phyloP scores from a whole-genome alignment of 2,797 vertebrate species.

The Micrastur ruficollis region DNA sequence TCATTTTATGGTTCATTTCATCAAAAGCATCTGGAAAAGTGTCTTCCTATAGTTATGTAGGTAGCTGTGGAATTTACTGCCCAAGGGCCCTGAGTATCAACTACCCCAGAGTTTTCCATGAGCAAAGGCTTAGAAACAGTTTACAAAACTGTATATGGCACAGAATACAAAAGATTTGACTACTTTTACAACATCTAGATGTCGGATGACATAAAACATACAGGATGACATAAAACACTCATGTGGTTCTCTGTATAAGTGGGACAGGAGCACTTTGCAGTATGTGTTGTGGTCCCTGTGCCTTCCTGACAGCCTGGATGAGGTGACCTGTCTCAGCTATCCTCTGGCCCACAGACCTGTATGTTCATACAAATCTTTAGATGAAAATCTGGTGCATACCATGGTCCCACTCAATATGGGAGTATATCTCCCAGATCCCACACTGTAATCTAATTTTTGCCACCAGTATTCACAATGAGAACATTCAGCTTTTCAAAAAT shows the following conservation, averaged over 20 bases:
- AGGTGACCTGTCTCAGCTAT: neutral
- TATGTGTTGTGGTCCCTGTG: fast-evolving
- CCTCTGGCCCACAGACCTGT: neutral
- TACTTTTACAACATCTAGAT: neutral
- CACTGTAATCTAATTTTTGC: neutral
- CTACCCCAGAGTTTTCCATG: neutral
- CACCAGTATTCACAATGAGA: neutral
- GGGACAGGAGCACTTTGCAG: neutral
- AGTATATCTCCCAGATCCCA: neutral
- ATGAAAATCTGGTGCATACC: neutral
- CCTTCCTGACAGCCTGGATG: neutral
- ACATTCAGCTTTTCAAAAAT: neutral
- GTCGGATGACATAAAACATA: neutral
- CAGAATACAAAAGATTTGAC: neutral
- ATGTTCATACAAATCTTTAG: neutral
- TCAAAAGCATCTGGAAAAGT: neutral
- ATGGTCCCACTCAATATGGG: neutral
- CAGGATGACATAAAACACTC: neutral
- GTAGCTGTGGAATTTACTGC: neutral
- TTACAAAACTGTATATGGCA: neutral
- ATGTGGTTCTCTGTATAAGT: neutral
- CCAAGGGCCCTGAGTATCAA: neutral
- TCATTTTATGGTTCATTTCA: neutral
- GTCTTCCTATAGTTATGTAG: neutral
- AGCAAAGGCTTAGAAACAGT: neutral